phyloP scores from a whole-genome alignment of 2,797 vertebrate genomes.

The Cyprinodon diabolis region DNA sequence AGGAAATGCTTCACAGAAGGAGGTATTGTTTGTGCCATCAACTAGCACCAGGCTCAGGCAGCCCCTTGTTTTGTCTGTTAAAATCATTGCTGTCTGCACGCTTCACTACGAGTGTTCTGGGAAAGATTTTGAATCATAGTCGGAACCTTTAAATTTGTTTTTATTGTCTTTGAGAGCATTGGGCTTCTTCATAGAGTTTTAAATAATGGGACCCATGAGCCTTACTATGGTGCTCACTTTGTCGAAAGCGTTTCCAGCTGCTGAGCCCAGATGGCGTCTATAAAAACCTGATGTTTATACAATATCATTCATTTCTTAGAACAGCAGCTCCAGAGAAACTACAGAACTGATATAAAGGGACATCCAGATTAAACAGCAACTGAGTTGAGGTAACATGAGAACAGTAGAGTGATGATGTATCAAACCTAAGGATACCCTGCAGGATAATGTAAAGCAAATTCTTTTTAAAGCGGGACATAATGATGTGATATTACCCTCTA shows the following conservation, averaged over 20 bases:
- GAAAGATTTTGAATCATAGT: neutral
- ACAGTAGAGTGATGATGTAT: neutral
- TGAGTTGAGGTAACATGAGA: neutral
- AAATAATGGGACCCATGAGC: neutral
- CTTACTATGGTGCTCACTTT: neutral
- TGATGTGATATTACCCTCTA: neutral
- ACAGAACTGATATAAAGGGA: neutral
- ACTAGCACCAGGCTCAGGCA: slow-evolving; percentile 14
- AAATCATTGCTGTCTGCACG: neutral
- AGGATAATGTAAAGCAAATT: neutral
- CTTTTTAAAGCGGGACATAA: too few species aligned
- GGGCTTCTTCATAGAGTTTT: neutral
- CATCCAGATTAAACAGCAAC: neutral
- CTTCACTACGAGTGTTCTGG: neutral
- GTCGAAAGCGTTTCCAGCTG: neutral
- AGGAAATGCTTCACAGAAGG: slow-evolving; percentile 30
- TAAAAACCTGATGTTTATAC: neutral
- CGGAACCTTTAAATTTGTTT: neutral
- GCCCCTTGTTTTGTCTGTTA: slow-evolving; percentile 20
- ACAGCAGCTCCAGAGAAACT: neutral
- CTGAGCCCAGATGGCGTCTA: neutral
- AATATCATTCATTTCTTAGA: neutral
- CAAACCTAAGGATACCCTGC: neutral
- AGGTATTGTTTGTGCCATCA: slow-evolving; percentile 33
- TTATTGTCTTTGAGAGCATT: neutral